These are phyloP conservation scores for Dendrocopos noguchii DNA, from an alignment of 2,113 vertebrate species.

Conservation along the genomic window DNA sequence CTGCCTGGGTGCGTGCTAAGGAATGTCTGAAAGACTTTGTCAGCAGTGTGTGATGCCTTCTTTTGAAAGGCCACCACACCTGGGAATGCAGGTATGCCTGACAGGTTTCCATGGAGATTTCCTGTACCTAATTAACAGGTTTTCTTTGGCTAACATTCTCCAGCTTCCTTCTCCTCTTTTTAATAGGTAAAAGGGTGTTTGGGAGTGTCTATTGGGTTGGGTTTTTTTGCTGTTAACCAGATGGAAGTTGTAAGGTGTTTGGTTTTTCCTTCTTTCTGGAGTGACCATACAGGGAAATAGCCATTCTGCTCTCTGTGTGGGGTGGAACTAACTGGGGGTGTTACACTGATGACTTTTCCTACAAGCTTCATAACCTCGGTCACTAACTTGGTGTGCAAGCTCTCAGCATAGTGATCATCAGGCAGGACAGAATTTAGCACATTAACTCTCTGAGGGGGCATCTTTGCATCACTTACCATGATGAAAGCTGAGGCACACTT, in stretches of 20 bases:
- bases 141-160: neutral
- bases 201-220: neutral
- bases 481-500: neutral
- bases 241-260: neutral
- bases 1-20: neutral
- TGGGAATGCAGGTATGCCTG: neutral
- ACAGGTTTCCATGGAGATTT: slow-evolving; percentile 72
- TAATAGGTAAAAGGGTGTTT: neutral
- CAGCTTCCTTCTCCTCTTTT: neutral
- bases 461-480: neutral
- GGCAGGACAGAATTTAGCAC: neutral
- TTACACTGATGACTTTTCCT: neutral
- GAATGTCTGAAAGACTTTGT: neutral
- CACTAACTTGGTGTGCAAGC: neutral
- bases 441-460: neutral
- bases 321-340: neutral
- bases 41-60: neutral
- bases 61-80: neutral
- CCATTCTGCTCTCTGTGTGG: neutral
- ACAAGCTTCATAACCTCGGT: neutral
- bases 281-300: neutral
- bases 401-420: neutral
- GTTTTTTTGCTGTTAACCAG: neutral
- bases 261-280: neutral
- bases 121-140: neutral